Percentiles rank a stretch among this genome's conserved stretches.
These are phyloP conservation scores for Perizoma affinitatum DNA, from an alignment of 2,888 invertebrate species.

Conservation along the genomic window DNA sequence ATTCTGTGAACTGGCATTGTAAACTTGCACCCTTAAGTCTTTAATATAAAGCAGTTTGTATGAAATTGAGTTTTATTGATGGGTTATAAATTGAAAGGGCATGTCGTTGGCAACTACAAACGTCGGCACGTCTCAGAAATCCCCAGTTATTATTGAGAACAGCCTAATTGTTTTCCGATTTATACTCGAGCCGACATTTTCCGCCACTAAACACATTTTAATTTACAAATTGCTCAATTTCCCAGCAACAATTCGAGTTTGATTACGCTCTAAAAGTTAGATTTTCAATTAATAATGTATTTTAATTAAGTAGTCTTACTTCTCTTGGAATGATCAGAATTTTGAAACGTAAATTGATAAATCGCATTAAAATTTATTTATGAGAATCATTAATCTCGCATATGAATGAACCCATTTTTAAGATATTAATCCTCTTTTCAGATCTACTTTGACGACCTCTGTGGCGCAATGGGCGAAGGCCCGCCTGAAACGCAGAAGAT, in stretches of 20 bases:
- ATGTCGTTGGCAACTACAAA: conserved; percentile 73
- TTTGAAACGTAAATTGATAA: no score
- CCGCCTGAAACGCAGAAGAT: no score
- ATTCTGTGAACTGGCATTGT: conserved; percentile 2
- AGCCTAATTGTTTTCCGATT: conserved; percentile 76
- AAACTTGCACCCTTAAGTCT: conserved; percentile 40
- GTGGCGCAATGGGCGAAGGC: no score
- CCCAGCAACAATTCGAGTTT: conserved; percentile 38
- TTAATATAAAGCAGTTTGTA: conserved; percentile 68
- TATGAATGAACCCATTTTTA: no score
- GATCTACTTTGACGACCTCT: no score
- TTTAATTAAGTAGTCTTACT: not conserved
- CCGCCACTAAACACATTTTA: conserved; percentile 55
- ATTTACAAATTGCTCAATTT: conserved; percentile 46
- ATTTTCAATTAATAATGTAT: conserved; percentile 23
- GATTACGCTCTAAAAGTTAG: conserved; percentile 32
- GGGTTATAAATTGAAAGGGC: conserved; percentile 77
- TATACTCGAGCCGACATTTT: conserved; percentile 52
- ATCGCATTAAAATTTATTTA: no score
- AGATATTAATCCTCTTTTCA: no score
- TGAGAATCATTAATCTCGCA: no score
- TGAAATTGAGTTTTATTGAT: conserved; percentile 82
- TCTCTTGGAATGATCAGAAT: no score
- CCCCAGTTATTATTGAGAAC: conserved; percentile 64
- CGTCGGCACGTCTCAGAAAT: conserved; percentile 62